Evolutionary conservation across 2,888 invertebrate genomes (phyloP).

Genomic region (Perdita meconis): DNA sequence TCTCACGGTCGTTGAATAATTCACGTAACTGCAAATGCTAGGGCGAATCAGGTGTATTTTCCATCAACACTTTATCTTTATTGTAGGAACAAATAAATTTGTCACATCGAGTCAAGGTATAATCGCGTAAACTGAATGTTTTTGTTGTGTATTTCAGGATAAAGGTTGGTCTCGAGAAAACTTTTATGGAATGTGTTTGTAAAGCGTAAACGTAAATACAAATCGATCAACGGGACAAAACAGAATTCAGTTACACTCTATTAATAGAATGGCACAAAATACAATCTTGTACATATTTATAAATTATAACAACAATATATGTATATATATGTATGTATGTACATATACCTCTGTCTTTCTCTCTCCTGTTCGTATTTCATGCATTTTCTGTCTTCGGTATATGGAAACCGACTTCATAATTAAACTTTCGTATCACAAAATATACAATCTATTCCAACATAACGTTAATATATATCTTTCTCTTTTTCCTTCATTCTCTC

Average conservation of each 20-base stretch:
- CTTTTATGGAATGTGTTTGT: conserved; percentile 49
- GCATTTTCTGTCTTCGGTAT: conserved; percentile 19
- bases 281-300: conserved; percentile 70
- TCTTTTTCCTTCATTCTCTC: conserved; percentile 49
- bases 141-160: conserved; percentile 39
- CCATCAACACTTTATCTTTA: conserved; percentile 75
- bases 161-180: conserved; percentile 33
- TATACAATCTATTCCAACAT: conserved; percentile 78
- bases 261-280: conserved; percentile 76
- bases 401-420: conserved; percentile 23
- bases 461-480: conserved; percentile 67
- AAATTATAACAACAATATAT: conserved; percentile 74
- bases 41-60: conserved; percentile 14
- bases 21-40: too few relatives aligned
- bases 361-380: conserved; percentile 43
- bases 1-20: neutral
- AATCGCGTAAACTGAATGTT: conserved; percentile 60
- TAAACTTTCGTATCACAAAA: conserved; percentile 79
- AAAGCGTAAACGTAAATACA: conserved; percentile 58
- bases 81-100: conserved; percentile 79
- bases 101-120: conserved; percentile 76
- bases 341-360: conserved; percentile 50
- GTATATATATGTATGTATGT: conserved; percentile 1
- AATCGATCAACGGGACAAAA: conserved; percentile 59
- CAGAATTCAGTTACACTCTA: conserved; percentile 64